phyloP scores from a whole-genome alignment of 2,113 vertebrate species.

The Elephantulus edwardii region DNA sequence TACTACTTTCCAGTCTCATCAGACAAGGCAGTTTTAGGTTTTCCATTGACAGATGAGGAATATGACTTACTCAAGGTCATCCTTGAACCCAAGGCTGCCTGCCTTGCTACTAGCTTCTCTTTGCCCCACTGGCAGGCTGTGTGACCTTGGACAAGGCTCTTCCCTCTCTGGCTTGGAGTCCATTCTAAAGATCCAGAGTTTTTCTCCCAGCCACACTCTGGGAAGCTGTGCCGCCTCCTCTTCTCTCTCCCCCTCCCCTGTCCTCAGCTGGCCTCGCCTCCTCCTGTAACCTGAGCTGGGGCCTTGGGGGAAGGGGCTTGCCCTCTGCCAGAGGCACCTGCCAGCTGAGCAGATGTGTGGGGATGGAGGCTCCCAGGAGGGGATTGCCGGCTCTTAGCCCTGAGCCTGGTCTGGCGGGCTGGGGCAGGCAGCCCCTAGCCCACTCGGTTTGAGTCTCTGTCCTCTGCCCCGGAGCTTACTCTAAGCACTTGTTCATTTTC shows the following conservation, averaged over 20 bases:
- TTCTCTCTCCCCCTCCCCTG: constrained; percentile 61
- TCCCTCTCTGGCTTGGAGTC: constrained; percentile 25
- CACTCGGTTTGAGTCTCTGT: constrained; percentile 35
- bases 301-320: constrained; percentile 70
- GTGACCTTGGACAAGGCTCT: constrained; percentile 62
- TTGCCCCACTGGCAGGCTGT: constrained; percentile 36
- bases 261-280: constrained; percentile 77
- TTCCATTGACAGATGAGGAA: not conserved
- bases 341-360: constrained; percentile 77
- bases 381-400: not conserved
- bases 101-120: not conserved
- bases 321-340: constrained; percentile 76
- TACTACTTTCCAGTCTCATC: not conserved
- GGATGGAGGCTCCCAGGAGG: constrained; percentile 51
- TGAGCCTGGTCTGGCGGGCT: not conserved
- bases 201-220: constrained; percentile 51
- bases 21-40: not conserved
- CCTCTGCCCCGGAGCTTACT: constrained; percentile 28
- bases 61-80: constrained; percentile 17
- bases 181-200: not conserved
- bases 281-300: constrained; percentile 76
- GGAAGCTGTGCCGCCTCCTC: constrained; percentile 46
- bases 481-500: constrained; percentile 53
- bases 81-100: constrained; percentile 14
- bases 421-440: not conserved